Evolutionary conservation across 2,888 invertebrate species (phyloP), one percentile per base, ranked within the genome.

Genomic region (Thymelicus sylvestris): DNA sequence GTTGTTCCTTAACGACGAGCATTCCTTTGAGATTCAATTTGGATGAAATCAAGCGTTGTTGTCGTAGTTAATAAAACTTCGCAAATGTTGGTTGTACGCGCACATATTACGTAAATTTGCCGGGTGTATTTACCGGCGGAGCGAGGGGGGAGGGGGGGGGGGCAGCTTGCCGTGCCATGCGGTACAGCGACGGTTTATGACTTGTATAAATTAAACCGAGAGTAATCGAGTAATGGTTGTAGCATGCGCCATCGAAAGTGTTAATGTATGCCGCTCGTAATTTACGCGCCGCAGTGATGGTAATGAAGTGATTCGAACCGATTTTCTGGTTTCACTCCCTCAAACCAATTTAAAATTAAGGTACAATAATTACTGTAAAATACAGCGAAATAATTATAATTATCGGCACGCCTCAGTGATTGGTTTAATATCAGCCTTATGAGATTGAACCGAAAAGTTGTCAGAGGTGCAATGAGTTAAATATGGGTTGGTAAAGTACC

Each of bases 191-290:
- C 38, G 57, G 38, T 57, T 57, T 57, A 57, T 57, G 57, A 57
- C 24, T 55, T 55, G 55, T 19, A 24, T 55, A 55, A 55, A 55
- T 55, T 55, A 55, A 55, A 19, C 24, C 19, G 55, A 55, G 24
- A 55, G 55, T 55, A 55, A 55, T 55, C 24, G 55, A 55, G 55
- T 55, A 19, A 55, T 10, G 24, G 24, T 24, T 55, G 55, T 55
- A 55, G 55, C 24, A 24, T 12, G 55, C 55, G 55, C 55, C 55
- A 55, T 24, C 55, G 55, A 55, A 50, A 55, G 55, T 24, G 19
- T 55, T 55, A 55, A 55, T 55, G 12, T 55, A 55, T 24, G 55
- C 12, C 8, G 55, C 55, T 24, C n/a, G 55, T 55, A 55, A 24
- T 24, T 55, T 24, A 55, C 55, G 7, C 55, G 55, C 19, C 55